phyloP scores from a whole-genome alignment of 2,888 invertebrate species.

The Mystacides longicornis region DNA sequence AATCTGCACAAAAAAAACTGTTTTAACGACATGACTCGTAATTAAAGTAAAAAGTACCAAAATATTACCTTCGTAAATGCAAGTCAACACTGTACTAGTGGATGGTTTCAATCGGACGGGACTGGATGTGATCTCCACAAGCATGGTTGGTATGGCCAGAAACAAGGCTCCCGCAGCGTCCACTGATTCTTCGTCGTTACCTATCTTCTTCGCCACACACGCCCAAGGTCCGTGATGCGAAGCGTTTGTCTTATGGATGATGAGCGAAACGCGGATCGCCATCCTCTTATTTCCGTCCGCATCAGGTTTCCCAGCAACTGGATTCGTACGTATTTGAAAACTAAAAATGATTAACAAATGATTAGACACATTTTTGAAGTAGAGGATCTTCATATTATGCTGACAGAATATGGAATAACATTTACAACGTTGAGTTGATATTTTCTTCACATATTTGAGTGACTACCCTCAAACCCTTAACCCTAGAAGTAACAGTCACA shows the following conservation, averaged over 20 bases:
- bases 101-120: slow-evolving; percentile 32
- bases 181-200: slow-evolving; percentile 27
- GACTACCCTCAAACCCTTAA: no score
- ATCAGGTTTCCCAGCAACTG: slow-evolving; percentile 28
- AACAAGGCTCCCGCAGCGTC: slow-evolving; percentile 12
- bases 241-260: slow-evolving; percentile 32
- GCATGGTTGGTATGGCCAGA: slow-evolving; percentile 34
- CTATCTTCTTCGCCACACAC: slow-evolving; percentile 32
- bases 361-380: background rate
- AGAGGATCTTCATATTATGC: no score
- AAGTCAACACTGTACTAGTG: slow-evolving; percentile 33
- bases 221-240: slow-evolving; percentile 39
- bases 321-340: background rate
- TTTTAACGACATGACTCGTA: no score
- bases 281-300: slow-evolving; percentile 32
- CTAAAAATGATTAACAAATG: slow-evolving; percentile 4
- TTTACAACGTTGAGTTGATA: no score
- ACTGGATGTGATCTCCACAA: slow-evolving; percentile 30
- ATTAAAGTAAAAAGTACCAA: background rate
- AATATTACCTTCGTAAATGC: slow-evolving; percentile 39
- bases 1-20: no score
- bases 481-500: no score
- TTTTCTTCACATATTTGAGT: no score
- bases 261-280: slow-evolving; percentile 32
- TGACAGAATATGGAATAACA: no score